Evolutionary conservation across 2,888 invertebrate species (phyloP).

Genomic region (Platycheirus rosarum): DNA sequence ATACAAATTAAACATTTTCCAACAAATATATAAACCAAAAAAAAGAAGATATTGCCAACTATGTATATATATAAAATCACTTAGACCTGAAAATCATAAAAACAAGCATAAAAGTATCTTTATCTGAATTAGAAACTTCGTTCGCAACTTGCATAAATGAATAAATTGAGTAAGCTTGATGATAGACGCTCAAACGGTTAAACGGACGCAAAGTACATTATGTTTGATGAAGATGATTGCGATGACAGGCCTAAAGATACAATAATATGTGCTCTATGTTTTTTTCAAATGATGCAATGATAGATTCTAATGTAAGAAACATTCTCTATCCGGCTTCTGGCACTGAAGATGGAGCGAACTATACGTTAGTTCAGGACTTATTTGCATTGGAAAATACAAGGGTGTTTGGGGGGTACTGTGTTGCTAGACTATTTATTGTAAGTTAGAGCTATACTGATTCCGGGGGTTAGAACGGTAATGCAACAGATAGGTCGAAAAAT

Average conservation of each 20-base stretch:
- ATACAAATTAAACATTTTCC: too few relatives aligned
- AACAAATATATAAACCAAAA: too few relatives aligned
- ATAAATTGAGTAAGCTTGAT: constrained; percentile 55
- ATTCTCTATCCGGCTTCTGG: constrained; percentile 58
- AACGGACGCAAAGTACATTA: constrained; percentile 19
- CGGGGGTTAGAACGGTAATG: too few relatives aligned
- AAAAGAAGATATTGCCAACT: too few relatives aligned
- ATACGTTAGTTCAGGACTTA: not conserved
- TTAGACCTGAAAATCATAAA: not conserved
- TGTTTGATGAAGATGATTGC: constrained; percentile 60
- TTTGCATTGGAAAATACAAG: too few relatives aligned
- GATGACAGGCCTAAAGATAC: constrained; percentile 61
- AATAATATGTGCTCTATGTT: constrained; percentile 54
- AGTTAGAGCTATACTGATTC: too few relatives aligned
- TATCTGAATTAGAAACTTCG: constrained; percentile 5
- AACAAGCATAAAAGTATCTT: not conserved
- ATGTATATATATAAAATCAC: too few relatives aligned
- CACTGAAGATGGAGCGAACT: not conserved
- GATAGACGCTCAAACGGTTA: constrained; percentile 40
- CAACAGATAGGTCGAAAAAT: too few relatives aligned
- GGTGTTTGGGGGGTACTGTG: too few relatives aligned
- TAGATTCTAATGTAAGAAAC: constrained; percentile 66
- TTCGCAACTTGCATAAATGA: constrained; percentile 56
- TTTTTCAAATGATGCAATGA: constrained; percentile 64
- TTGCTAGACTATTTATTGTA: too few relatives aligned